Conservation (phyloP, 2,113 vertebrate species). For the Orthonyx spaldingii region DNA sequence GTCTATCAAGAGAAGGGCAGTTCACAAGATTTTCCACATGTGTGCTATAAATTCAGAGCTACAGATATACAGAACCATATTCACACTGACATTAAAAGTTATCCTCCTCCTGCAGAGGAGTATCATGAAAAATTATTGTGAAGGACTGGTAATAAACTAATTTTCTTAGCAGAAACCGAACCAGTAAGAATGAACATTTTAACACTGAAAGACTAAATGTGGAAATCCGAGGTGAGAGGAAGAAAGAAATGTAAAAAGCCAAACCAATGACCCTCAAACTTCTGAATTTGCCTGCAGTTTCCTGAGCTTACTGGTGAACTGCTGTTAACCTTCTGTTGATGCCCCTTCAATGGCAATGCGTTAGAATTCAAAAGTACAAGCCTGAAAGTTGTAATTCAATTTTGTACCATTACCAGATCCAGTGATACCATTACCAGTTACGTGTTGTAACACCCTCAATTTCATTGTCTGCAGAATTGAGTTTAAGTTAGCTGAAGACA, state of each 20-base stretch:
- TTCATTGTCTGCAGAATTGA: not conserved
- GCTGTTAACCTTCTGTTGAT: not conserved
- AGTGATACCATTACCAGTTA: not conserved
- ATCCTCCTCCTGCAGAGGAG: constrained; percentile 49
- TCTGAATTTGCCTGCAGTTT: not conserved
- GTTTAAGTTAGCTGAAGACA: not conserved
- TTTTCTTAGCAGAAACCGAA: constrained; percentile 36
- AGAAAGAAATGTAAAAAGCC: not conserved
- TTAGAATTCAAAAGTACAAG: not conserved
- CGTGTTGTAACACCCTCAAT: not conserved
- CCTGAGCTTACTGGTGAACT: not conserved
- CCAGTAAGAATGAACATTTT: not conserved
- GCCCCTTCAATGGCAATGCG: not conserved
- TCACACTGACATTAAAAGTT: constrained; percentile 51
- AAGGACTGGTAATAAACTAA: constrained; percentile 33
- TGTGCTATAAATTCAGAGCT: constrained; percentile 41
- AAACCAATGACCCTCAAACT: not conserved
- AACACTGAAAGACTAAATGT: not conserved
- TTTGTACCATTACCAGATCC: not conserved
- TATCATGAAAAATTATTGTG: constrained; percentile 42
- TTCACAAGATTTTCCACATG: constrained; percentile 53
- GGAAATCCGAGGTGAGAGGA: not conserved
- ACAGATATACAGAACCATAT: constrained; percentile 24
- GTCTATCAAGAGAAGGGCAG: constrained; percentile 46
- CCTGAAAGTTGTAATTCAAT: not conserved